Conservation (phyloP, 2,797 vertebrate species). For the Hephaestus fuliginosus region DNA sequence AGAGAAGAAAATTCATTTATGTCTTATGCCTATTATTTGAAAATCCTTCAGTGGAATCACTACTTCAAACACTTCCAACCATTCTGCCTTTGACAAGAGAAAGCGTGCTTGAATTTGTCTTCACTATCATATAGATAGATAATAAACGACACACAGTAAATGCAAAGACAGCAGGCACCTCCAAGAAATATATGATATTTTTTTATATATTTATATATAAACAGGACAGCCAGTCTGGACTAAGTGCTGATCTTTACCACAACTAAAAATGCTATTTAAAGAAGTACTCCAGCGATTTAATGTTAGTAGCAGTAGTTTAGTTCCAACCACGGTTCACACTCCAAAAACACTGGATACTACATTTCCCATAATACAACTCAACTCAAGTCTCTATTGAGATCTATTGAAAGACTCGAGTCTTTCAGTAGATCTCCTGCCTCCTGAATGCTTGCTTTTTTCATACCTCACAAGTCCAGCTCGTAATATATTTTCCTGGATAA, state of each 20-base stretch:
- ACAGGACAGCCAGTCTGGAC: not conserved
- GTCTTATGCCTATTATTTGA: not conserved
- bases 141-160: not conserved
- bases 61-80: not conserved
- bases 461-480: not conserved
- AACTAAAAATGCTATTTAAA: not conserved
- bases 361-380: slow-evolving; percentile 4
- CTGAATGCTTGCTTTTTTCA: not conserved
- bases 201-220: too few relatives aligned
- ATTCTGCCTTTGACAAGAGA: not conserved
- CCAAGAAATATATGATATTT: not conserved
- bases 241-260: not conserved
- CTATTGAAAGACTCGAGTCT: not conserved
- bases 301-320: not conserved
- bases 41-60: not conserved
- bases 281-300: not conserved
- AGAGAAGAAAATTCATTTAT: not conserved
- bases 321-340: not conserved
- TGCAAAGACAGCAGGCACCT: not conserved
- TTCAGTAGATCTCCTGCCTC: not conserved
- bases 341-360: not conserved
- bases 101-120: too few relatives aligned
- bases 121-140: not conserved
- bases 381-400: too few relatives aligned
- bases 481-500: not conserved